A percentile compares a stretch with the other conserved stretches of the same genome.
Conservation (phyloP, 1,140 invertebrate genomes). For the Mya arenaria region DNA sequence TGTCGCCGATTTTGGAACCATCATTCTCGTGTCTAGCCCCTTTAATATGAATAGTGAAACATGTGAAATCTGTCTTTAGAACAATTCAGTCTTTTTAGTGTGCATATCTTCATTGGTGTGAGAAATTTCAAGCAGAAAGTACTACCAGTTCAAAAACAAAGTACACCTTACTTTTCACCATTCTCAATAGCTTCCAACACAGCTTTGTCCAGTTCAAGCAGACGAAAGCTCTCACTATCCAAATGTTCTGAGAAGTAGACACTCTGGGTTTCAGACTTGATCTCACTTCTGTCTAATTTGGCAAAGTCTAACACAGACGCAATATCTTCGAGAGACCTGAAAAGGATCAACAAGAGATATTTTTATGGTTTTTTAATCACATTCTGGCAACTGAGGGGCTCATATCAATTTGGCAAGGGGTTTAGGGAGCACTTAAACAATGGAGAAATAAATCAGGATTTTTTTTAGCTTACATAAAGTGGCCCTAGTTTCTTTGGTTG, state of each 20-base stretch:
- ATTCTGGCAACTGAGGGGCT: too few relatives aligned
- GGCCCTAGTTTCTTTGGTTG: too few relatives aligned
- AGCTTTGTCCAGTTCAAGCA: constrained; percentile 72
- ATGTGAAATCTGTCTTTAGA: neutral
- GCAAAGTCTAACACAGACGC: constrained; percentile 75
- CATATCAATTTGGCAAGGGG: too few relatives aligned
- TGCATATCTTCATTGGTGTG: neutral
- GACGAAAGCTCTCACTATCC: constrained; percentile 72
- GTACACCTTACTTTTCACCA: constrained; percentile 67
- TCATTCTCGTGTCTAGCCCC: neutral
- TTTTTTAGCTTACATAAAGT: too few relatives aligned
- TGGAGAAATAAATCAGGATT: too few relatives aligned
- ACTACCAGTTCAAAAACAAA: neutral
- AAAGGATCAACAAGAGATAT: too few relatives aligned
- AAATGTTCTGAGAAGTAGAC: constrained; percentile 73
- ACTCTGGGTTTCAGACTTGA: constrained; percentile 73
- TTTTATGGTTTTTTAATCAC: too few relatives aligned
- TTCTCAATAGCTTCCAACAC: constrained; percentile 64
- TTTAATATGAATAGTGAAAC: neutral
- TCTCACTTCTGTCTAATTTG: constrained; percentile 71
- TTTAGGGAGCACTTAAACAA: too few relatives aligned
- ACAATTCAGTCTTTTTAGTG: neutral
- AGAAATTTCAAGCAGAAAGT: neutral
- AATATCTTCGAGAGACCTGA: constrained; percentile 72
- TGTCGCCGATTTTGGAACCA: neutral